Evolutionary conservation across 1,140 invertebrate genomes (phyloP), one percentile per base, ranked within the genome.

Genomic region (Pogonognathellus flavescens): DNA sequence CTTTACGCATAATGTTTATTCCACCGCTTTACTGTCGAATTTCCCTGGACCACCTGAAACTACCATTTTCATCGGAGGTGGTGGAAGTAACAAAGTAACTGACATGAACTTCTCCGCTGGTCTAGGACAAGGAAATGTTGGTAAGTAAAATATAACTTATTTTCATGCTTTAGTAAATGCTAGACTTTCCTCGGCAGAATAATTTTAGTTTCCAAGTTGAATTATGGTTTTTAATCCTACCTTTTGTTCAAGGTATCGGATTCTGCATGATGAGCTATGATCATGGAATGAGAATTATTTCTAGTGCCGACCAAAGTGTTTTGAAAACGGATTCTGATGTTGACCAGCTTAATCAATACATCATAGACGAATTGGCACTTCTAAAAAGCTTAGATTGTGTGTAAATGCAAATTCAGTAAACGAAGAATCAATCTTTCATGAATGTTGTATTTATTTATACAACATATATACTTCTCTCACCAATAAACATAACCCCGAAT

Each of bases 41-140:
- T 87, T 87, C 59, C 86, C 86, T 4, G 86, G 86, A 22, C 86
- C 86, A 52, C 11, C 57, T 7, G n/a, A 49, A 1, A 16, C 14
- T 55, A 16, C n/a, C 1, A 11, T 85, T 57, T 84, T 85, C 14
- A 57, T 84, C 31, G 86, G 57, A 6, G 86, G 59, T 0, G 86
- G 86, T 41, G 81, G 81, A 13, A 10, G 13, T 13, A 57, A 84
- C 20, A 57, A 18, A 22, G 84, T 87, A 2, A 41, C 31, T 3
- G 84, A 86, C n/a, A 87, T 87, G 31, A 85, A 85, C 14, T 87
- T 87, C 52, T 53, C 59, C 1, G 86, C 81, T n/a, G 85, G 85
- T 13, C 50, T 87, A 18, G 60, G 85, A 9, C 85, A 83, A 70
- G 87, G 87, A 22, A 86, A 87, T 85, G 72, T 86, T 85, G 86